A percentile compares a stretch with the other conserved stretches of the same genome.
Evolutionary conservation across 2,113 vertebrate species (phyloP).

Genomic region (Leiothrix lutea): DNA sequence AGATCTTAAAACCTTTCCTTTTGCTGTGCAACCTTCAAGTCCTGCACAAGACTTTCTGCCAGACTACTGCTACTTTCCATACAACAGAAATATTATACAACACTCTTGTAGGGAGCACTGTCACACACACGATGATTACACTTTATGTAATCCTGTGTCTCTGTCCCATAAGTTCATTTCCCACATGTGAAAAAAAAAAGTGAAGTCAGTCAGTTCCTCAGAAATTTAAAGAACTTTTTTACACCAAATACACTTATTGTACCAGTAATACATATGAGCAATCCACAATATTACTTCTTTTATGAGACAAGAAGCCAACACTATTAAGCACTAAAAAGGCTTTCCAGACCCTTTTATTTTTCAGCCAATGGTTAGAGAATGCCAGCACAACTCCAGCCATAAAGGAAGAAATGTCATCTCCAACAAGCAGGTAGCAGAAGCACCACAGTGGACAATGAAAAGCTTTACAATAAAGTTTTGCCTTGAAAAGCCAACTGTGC

Average conservation of each 20-base stretch:
- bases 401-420: background rate
- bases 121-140: rapidly evolving
- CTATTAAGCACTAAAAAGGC: background rate
- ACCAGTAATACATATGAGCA: background rate
- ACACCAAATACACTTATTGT: background rate
- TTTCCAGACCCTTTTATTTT: constrained; percentile 32
- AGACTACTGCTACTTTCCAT: background rate
- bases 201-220: background rate
- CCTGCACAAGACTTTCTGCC: background rate
- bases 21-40: background rate
- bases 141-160: background rate
- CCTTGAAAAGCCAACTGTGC: background rate
- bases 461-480: background rate
- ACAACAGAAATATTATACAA: background rate
- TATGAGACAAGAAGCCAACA: background rate
- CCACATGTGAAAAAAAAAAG: background rate
- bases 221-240: background rate
- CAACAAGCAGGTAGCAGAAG: background rate
- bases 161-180: background rate
- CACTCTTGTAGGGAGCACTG: background rate
- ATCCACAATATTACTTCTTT: background rate
- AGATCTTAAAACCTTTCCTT: background rate
- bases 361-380: background rate
- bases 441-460: background rate
- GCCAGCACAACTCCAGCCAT: background rate